phyloP scores from a whole-genome alignment of 2,113 vertebrate genomes.

The Ceyx cyanopectus region DNA sequence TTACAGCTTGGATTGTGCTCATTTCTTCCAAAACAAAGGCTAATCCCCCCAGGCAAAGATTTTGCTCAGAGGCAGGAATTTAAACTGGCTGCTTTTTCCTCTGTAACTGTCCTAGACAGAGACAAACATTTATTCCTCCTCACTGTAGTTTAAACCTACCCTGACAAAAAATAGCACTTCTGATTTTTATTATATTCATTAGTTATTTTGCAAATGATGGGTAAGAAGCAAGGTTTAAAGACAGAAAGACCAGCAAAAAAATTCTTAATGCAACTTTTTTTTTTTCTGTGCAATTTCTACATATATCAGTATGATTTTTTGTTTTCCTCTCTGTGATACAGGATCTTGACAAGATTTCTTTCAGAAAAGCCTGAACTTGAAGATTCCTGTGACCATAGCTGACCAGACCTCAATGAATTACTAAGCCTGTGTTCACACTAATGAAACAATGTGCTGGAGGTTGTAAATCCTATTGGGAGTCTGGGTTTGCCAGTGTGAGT shows the following conservation, averaged over 20 bases:
- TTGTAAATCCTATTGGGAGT: neutral
- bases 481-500: neutral
- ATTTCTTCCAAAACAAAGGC: neutral
- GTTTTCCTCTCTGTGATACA: neutral
- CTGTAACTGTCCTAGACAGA: neutral
- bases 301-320: neutral
- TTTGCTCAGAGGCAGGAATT: neutral
- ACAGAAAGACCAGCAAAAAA: neutral
- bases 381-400: neutral
- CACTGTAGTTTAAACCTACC: neutral
- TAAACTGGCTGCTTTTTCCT: neutral
- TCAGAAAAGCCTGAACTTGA: neutral
- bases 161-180: neutral
- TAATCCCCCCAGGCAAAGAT: neutral
- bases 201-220: neutral
- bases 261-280: fast-evolving
- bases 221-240: neutral
- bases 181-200: neutral
- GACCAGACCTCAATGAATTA: neutral
- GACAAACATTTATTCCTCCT: neutral
- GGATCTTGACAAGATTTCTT: neutral
- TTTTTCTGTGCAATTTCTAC: neutral
- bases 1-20: neutral
- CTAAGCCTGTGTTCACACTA: neutral
- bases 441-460: neutral